These are phyloP conservation scores for Scaptomyza flava DNA, from an alignment of 2,888 invertebrate species.

Conservation along the genomic window DNA sequence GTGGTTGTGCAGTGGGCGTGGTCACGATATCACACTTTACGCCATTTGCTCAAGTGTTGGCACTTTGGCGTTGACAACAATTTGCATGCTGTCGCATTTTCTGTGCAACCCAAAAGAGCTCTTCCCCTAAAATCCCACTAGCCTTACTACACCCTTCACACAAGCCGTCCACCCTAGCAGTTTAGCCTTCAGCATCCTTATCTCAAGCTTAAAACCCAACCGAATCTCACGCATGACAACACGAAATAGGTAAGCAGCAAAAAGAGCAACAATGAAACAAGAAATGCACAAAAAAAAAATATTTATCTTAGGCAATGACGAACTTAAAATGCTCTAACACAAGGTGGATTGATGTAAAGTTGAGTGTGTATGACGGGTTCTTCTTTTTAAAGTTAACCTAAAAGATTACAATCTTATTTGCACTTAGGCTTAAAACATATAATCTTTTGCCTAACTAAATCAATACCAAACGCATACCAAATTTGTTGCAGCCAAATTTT, in stretches of 20 bases:
- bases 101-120: conserved; percentile 18
- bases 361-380: too few relatives aligned
- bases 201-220: conserved; percentile 31
- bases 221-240: conserved; percentile 45
- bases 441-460: not conserved
- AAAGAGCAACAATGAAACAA: conserved; percentile 36
- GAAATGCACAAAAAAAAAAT: not conserved
- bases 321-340: conserved; percentile 1
- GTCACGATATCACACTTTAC: conserved; percentile 70
- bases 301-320: not conserved
- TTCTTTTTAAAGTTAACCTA: too few relatives aligned
- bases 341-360: too few relatives aligned
- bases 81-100: conserved; percentile 71
- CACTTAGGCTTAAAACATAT: too few relatives aligned
- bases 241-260: conserved; percentile 46
- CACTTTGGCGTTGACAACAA: conserved; percentile 68
- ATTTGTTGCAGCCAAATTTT: not conserved
- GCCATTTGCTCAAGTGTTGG: conserved; percentile 75
- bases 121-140: not conserved
- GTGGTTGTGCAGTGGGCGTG: conserved; percentile 26
- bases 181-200: conserved; percentile 25
- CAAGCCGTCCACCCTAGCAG: not conserved
- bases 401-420: too few relatives aligned
- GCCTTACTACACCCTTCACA: not conserved
- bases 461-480: not conserved